Percentiles rank a stretch among this genome's conserved stretches.
These are phyloP conservation scores for Agrilus planipennis DNA, from an alignment of 1,140 invertebrate genomes.

Conservation along the genomic window DNA sequence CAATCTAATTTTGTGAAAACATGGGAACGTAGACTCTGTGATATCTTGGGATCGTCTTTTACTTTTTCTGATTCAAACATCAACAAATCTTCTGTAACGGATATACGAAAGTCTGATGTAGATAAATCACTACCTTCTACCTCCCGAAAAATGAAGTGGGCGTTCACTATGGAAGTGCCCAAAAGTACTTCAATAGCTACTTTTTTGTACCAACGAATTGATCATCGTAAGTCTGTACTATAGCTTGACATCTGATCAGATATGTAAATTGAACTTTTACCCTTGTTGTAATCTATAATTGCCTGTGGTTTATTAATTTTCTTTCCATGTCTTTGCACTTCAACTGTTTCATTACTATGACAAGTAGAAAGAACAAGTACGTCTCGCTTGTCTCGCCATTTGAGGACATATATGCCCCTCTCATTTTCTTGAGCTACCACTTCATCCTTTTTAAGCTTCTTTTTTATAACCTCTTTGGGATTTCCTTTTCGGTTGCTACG, in stretches of 20 bases:
- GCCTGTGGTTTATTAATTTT: slow-evolving; percentile 24
- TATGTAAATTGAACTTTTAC: slow-evolving; percentile 31
- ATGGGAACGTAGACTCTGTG: not conserved
- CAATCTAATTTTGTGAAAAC: not conserved
- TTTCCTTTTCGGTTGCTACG: slow-evolving; percentile 23
- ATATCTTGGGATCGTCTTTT: not conserved
- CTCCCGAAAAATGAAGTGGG: slow-evolving; percentile 16
- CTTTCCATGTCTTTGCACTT: slow-evolving; percentile 18
- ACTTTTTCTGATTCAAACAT: not conserved
- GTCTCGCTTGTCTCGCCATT: slow-evolving; percentile 32
- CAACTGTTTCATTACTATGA: slow-evolving; percentile 23
- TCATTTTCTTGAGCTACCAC: slow-evolving; percentile 26
- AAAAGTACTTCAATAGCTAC: slow-evolving; percentile 31
- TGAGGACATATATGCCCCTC: slow-evolving; percentile 25
- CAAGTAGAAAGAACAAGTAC: slow-evolving; percentile 27
- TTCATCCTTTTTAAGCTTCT: slow-evolving; percentile 28
- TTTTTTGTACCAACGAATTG: slow-evolving; percentile 29
- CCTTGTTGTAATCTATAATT: slow-evolving; percentile 30
- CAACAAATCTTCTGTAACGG: slow-evolving; percentile 1
- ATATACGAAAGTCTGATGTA: slow-evolving; percentile 5
- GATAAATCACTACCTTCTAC: not conserved
- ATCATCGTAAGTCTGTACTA: slow-evolving; percentile 9
- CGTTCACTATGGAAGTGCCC: slow-evolving; percentile 27
- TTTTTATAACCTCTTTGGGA: slow-evolving; percentile 23
- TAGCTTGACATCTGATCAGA: slow-evolving; percentile 28